A percentile compares a stretch with the other conserved stretches of the same genome.
These are phyloP conservation scores for Folsomia candida DNA, from an alignment of 2,888 invertebrate genomes.

Conservation along the genomic window DNA sequence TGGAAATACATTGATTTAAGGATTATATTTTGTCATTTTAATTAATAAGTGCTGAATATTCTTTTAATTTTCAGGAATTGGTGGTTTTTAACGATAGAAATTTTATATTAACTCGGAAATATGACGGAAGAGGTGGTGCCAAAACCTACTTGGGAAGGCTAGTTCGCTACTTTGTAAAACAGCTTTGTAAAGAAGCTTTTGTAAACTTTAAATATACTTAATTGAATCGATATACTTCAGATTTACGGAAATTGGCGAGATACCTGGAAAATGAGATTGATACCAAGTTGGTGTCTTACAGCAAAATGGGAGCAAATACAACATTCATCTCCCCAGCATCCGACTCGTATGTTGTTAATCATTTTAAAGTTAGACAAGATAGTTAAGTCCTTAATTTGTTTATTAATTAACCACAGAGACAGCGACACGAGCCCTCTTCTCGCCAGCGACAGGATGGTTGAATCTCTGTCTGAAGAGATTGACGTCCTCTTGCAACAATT, in stretches of 20 bases:
- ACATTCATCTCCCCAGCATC: constrained; percentile 25
- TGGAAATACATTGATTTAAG: no score
- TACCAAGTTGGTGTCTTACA: constrained; percentile 88
- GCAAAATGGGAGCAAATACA: constrained; percentile 75
- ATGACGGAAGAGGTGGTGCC: no score
- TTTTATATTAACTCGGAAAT: no score
- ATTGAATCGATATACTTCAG: no score
- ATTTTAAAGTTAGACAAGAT: not conserved
- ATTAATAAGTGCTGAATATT: no score
- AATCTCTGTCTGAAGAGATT: constrained; percentile 87
- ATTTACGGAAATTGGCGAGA: constrained; percentile 86
- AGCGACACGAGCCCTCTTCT: constrained; percentile 80
- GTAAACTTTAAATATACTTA: no score
- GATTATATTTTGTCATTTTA: no score
- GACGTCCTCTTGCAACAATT: constrained; percentile 58
- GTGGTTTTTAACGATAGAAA: no score
- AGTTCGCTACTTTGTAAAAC: no score
- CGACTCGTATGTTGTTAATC: constrained; percentile 28
- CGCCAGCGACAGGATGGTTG: constrained; percentile 84
- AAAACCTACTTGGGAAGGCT: no score
- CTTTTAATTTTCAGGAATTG: no score
- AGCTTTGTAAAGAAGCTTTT: no score
- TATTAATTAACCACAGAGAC: constrained; percentile 52
- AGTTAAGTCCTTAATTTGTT: not conserved
- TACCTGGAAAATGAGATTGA: constrained; percentile 95